Conservation (phyloP, 2,888 invertebrate species). For the Oligia strigilis region DNA sequence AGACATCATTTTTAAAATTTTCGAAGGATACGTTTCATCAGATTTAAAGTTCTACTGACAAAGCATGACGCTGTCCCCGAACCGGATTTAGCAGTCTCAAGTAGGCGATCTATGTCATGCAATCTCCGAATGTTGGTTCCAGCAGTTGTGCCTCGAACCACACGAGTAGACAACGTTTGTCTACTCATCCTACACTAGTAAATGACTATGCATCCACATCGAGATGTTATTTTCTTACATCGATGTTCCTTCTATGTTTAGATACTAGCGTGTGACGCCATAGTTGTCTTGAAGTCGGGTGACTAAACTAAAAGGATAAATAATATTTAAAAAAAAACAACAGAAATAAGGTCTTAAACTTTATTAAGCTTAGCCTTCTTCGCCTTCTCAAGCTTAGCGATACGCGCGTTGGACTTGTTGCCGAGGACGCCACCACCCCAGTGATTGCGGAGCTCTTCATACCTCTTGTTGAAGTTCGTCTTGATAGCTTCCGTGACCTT, state of each 20-base stretch:
- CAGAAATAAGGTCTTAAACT: constrained; percentile 77
- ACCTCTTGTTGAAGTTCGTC: constrained; percentile 99
- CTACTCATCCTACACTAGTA: too few relatives aligned
- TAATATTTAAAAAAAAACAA: constrained; percentile 68
- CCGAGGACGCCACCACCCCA: constrained; percentile 99
- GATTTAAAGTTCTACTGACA: too few relatives aligned
- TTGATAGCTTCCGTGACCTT: constrained; percentile 98
- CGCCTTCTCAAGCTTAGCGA: constrained; percentile 98
- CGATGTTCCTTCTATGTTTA: too few relatives aligned
- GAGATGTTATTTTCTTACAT: neutral
- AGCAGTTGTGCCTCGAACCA: too few relatives aligned
- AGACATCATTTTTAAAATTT: neutral
- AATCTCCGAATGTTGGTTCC: too few relatives aligned
- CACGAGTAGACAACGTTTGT: too few relatives aligned
- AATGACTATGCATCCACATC: too few relatives aligned
- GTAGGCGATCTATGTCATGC: neutral
- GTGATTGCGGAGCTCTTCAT: constrained; percentile 98
- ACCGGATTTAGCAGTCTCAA: neutral
- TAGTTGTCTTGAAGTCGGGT: too few relatives aligned
- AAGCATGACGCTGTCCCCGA: neutral
- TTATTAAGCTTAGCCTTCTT: constrained; percentile 94
- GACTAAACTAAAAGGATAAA: neutral
- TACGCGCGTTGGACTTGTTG: constrained; percentile 98
- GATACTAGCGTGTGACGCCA: too few relatives aligned
- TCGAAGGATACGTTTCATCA: neutral